Evolutionary conservation across 1,140 invertebrate genomes (phyloP), one percentile per base, ranked within the genome.

Genomic region (Anthonomus grandis): DNA sequence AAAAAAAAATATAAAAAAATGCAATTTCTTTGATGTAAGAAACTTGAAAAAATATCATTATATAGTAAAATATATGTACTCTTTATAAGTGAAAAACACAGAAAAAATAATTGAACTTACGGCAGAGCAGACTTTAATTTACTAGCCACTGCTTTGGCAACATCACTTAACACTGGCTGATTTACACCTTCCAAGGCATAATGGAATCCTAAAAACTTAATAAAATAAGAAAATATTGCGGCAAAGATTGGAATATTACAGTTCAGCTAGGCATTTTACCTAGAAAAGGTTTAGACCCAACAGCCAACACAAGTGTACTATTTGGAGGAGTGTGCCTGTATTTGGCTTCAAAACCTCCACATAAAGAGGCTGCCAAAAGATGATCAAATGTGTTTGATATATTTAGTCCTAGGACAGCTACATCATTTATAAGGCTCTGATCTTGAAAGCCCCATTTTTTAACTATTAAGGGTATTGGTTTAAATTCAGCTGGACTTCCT

Each of bases 361-460:
- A 83, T 31, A 90, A 79, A 8, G 90, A 91, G 23, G 87, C 88
- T 36, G 86, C 86, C 42, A 87, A 79, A 39, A 97, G 78, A 75
- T 95, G 89, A 74, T 96, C 91, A 78, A 93, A 97, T 4, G 84
- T 83, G 65, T 86, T 86, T 12, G 87, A 82, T 21, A 86, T 81
- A 39, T 86, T 83, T 25, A 87, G 75, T 15, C 90, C 90, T 58
- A 90, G 84, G 41, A 92, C 81, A 63, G 86, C 84, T 62, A 84
- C 84, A 76, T 96, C 93, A 62, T 83, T 83, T 2, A 92, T 77
- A 36, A 80, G 70, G 15, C 85, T 83, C 68, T 93, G 89, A 57
- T 89, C 87, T 60, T 82, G 77, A 67, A 94, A 89, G 10, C 82
- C 83, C 85, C 90, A 95, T 77, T 95, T 97, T 69, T 92, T 89